A percentile compares a stretch with the other conserved stretches of the same genome.
These are phyloP conservation scores for Xenops minutus DNA, from an alignment of 2,797 vertebrate genomes.

Conservation along the genomic window DNA sequence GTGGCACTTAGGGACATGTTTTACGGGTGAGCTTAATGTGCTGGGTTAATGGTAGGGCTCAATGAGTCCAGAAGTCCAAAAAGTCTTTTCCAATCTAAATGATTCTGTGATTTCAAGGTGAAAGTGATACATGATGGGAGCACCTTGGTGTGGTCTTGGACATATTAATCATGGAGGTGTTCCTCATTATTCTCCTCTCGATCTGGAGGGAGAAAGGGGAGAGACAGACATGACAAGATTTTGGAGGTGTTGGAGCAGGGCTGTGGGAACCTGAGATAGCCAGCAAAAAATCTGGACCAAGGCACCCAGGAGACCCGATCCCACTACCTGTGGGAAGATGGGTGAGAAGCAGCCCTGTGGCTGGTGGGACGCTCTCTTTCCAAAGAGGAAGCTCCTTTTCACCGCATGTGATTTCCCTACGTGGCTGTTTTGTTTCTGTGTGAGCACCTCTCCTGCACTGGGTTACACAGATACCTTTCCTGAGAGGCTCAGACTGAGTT, in stretches of 20 bases:
- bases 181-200: neutral
- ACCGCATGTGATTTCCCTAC: neutral
- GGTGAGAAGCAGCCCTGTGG: neutral
- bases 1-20: neutral
- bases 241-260: neutral
- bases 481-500: accelerated
- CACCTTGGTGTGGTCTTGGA: neutral
- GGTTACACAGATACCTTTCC: neutral
- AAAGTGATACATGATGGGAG: neutral
- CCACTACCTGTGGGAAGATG: neutral
- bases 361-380: accelerated
- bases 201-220: neutral
- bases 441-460: neutral
- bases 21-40: neutral
- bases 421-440: neutral
- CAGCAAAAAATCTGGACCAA: neutral
- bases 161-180: neutral
- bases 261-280: neutral
- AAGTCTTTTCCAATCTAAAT: neutral
- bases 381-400: constrained; percentile 29
- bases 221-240: neutral
- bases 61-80: neutral
- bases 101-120: neutral
- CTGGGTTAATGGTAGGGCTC: neutral
- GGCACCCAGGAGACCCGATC: neutral